A percentile compares a stretch with the other conserved stretches of the same genome.
phyloP scores from a whole-genome alignment of 2,888 invertebrate species.

The Caradrina clavipalpis region DNA sequence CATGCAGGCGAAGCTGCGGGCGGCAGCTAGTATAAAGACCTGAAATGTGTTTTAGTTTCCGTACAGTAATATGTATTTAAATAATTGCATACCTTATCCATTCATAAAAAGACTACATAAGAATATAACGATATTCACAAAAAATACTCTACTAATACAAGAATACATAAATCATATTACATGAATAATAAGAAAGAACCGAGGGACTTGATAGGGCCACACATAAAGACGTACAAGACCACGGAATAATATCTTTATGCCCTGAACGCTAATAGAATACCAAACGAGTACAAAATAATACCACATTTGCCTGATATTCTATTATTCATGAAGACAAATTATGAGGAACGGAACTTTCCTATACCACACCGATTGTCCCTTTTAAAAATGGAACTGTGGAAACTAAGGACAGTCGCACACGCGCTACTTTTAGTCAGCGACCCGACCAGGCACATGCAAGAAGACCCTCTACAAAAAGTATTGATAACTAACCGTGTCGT shows the following conservation, averaged over 20 bases:
- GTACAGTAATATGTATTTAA: neutral
- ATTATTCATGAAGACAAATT: slow-evolving; percentile 55
- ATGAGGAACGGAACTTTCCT: slow-evolving; percentile 15
- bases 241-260: slow-evolving; percentile 54
- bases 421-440: neutral
- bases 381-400: slow-evolving; percentile 6
- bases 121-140: too few relatives aligned
- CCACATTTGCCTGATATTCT: slow-evolving; percentile 40
- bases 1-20: too few relatives aligned
- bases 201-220: slow-evolving; percentile 39
- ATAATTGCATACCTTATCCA: neutral
- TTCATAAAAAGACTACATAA: neutral
- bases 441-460: too few relatives aligned
- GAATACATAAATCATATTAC: slow-evolving; percentile 45
- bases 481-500: neutral
- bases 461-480: neutral
- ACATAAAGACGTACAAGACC: slow-evolving; percentile 46
- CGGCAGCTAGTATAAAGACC: neutral
- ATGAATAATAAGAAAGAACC: slow-evolving; percentile 49
- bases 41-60: neutral
- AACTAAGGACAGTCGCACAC: neutral
- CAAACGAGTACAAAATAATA: slow-evolving; percentile 52
- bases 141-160: slow-evolving; percentile 14
- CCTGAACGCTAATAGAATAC: slow-evolving; percentile 54
- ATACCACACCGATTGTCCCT: neutral